Conservation (phyloP, 2,888 invertebrate species). For the Silvanus unidentatus region DNA sequence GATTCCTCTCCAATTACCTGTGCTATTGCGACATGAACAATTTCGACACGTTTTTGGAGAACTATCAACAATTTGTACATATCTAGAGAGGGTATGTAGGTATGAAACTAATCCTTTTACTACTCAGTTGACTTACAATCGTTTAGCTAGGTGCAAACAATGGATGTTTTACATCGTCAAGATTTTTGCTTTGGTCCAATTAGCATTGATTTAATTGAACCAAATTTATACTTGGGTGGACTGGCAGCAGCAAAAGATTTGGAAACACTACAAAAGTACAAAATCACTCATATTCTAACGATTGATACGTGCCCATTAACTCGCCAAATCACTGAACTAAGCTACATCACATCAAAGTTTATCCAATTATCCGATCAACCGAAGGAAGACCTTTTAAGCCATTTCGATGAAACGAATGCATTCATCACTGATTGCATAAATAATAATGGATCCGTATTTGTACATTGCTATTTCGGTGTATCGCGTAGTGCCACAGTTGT, state of each 20-base stretch:
- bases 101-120: too few species aligned
- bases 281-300: slow-evolving; percentile 73
- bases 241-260: slow-evolving; percentile 72
- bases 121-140: too few species aligned
- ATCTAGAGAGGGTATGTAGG: too few species aligned
- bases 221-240: slow-evolving; percentile 62
- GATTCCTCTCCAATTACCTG: too few species aligned
- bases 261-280: slow-evolving; percentile 57
- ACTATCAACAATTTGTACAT: too few species aligned
- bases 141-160: too few species aligned
- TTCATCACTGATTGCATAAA: slow-evolving; percentile 64
- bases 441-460: slow-evolving; percentile 62
- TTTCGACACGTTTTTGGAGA: too few species aligned
- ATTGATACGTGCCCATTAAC: slow-evolving; percentile 81
- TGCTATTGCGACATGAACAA: too few species aligned
- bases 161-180: too few species aligned
- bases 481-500: slow-evolving; percentile 86
- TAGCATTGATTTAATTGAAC: slow-evolving; percentile 52
- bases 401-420: slow-evolving; percentile 68
- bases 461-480: slow-evolving; percentile 89
- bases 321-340: slow-evolving; percentile 61
- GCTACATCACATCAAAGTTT: slow-evolving; percentile 64
- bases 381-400: slow-evolving; percentile 75
- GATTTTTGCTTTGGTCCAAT: slow-evolving; percentile 43
- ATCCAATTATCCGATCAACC: slow-evolving; percentile 80